Evolutionary conservation across 2,888 invertebrate species (phyloP).

Genomic region (Molorchus minor): DNA sequence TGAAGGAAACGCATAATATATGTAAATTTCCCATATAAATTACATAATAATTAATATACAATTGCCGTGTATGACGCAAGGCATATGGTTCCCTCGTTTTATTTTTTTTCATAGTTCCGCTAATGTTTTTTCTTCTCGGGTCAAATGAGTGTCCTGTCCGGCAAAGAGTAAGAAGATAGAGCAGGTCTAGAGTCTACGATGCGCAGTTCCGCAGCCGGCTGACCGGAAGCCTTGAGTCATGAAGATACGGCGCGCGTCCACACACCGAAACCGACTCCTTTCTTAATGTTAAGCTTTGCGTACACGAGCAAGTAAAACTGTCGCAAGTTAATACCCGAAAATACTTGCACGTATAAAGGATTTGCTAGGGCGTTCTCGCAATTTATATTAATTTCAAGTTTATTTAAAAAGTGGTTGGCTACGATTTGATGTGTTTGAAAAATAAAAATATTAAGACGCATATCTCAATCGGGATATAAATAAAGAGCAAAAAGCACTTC

Average conservation of each 20-base stretch:
- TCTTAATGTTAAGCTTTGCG: too few relatives aligned
- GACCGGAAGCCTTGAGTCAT: conserved; percentile 26
- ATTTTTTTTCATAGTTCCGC: conserved; percentile 35
- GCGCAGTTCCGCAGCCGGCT: conserved; percentile 23
- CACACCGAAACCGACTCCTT: conserved; percentile 21
- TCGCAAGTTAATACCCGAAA: too few relatives aligned
- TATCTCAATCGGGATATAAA: too few relatives aligned
- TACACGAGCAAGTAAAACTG: too few relatives aligned
- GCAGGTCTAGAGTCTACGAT: conserved; percentile 22
- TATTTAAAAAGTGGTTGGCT: too few relatives aligned
- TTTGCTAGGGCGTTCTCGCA: too few relatives aligned
- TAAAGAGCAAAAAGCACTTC: too few relatives aligned
- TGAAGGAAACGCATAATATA: neutral
- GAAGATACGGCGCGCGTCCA: conserved; percentile 19
- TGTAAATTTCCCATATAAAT: conserved; percentile 12
- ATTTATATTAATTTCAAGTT: too few relatives aligned
- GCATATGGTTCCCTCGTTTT: conserved; percentile 15
- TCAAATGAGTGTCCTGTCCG: conserved; percentile 25
- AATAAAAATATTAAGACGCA: too few relatives aligned
- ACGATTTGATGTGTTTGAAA: too few relatives aligned
- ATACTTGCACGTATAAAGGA: too few relatives aligned
- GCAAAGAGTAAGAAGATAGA: conserved; percentile 21
- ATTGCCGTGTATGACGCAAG: conserved; percentile 4
- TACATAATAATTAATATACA: conserved; percentile 18
- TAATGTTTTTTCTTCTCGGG: conserved; percentile 34